These are phyloP conservation scores for Campoplex nolae DNA, from an alignment of 2,888 invertebrate genomes.

Conservation along the genomic window DNA sequence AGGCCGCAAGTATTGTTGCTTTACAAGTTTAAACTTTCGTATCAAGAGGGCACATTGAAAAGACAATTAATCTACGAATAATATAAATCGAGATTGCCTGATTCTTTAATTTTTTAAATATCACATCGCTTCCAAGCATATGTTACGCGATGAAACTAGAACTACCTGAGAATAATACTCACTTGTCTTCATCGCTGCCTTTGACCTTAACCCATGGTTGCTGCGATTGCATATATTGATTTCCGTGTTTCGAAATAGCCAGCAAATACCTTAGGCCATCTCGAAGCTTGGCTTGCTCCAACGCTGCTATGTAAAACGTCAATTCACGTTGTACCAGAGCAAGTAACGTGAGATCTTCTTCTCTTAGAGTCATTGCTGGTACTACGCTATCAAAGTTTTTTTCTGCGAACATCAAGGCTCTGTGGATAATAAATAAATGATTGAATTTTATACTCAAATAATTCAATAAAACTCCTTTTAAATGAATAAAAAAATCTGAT, in stretches of 20 bases:
- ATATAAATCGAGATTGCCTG: no score
- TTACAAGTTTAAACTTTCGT: no score
- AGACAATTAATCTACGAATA: no score
- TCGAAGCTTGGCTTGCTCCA: constrained; percentile 92
- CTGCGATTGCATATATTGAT: constrained; percentile 97
- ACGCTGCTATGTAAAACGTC: constrained; percentile 89
- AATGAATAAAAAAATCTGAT: no score
- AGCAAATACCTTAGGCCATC: constrained; percentile 95
- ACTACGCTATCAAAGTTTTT: constrained; percentile 92
- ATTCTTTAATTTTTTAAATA: no score
- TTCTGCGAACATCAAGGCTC: constrained; percentile 94
- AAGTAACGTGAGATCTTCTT: constrained; percentile 90
- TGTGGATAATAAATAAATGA: constrained; percentile 82
- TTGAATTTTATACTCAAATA: not conserved
- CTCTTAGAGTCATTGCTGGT: constrained; percentile 87
- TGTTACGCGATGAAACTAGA: not conserved
- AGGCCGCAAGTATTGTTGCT: no score
- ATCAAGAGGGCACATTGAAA: no score
- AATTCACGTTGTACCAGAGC: constrained; percentile 93
- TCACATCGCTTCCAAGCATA: no score
- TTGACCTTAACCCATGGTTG: constrained; percentile 98
- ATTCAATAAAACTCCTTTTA: no score
- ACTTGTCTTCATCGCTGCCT: constrained; percentile 92
- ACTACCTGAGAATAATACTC: constrained; percentile 75
- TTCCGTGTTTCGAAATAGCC: constrained; percentile 95